Conservation (phyloP, 2,888 invertebrate species). For the Diloba caeruleocephala region DNA sequence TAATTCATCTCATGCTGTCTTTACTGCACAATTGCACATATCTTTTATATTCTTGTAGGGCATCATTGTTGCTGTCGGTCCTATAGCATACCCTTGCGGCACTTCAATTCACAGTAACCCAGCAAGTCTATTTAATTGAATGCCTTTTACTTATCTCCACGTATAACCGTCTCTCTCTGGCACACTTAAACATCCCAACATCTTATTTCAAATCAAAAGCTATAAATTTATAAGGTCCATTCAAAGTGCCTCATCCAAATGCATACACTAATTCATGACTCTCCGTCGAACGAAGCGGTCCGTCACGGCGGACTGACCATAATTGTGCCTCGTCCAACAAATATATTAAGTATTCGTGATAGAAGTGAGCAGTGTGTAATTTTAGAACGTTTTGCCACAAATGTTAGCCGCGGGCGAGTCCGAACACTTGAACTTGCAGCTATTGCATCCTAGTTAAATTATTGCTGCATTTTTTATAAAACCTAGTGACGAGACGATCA, state of each 20-base stretch:
- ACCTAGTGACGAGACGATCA: no score
- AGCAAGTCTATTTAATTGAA: no score
- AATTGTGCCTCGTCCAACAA: slow-evolving; percentile 76
- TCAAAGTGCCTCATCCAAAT: slow-evolving; percentile 57
- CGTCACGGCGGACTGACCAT: slow-evolving; percentile 77
- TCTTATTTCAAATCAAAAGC: not conserved
- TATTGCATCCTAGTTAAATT: slow-evolving; percentile 37
- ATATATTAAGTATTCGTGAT: slow-evolving; percentile 81
- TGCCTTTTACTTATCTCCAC: no score
- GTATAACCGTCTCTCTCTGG: not conserved
- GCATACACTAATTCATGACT: slow-evolving; percentile 55
- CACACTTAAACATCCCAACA: not conserved
- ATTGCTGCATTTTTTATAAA: slow-evolving; percentile 41
- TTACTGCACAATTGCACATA: no score
- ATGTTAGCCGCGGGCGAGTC: slow-evolving; percentile 59
- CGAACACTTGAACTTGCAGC: slow-evolving; percentile 50
- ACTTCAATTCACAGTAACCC: not conserved
- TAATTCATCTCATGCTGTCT: no score
- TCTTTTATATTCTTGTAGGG: not conserved
- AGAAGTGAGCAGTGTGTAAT: slow-evolving; percentile 72
- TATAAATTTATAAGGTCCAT: slow-evolving; percentile 1
- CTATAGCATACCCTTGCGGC: slow-evolving; percentile 6
- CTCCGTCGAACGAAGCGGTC: slow-evolving; percentile 69
- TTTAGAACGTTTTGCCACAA: slow-evolving; percentile 72
- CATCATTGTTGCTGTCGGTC: not conserved